A percentile compares a stretch with the other conserved stretches of the same genome.
Conservation (phyloP, 2,888 invertebrate genomes). For the Xiphydria camelus region DNA sequence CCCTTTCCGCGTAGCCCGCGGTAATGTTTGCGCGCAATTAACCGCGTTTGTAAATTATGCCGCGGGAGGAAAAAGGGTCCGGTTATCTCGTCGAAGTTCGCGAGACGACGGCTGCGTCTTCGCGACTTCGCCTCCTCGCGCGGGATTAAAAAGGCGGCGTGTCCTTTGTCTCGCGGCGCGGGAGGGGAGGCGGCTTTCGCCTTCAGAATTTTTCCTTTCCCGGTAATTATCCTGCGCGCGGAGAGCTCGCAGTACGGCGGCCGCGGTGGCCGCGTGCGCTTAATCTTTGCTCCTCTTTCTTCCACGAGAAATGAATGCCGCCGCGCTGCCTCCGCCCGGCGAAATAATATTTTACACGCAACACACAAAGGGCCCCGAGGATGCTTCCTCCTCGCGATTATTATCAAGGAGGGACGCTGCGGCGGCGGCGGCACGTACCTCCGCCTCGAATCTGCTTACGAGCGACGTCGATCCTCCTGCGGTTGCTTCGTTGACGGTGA, state of each 20-base stretch:
- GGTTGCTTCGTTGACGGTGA: no score
- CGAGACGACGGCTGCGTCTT: neutral
- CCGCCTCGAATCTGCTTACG: no score
- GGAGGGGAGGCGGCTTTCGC: conserved; percentile 37
- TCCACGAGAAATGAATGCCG: neutral
- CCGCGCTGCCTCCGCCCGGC: no score
- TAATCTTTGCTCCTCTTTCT: conserved; percentile 40
- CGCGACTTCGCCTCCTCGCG: neutral
- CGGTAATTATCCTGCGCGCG: conserved; percentile 51
- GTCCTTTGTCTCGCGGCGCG: conserved; percentile 44
- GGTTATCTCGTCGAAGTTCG: neutral
- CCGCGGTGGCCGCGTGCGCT: no score
- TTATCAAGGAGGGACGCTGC: no score
- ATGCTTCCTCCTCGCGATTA: conserved; percentile 38
- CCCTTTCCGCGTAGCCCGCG: conserved; percentile 24
- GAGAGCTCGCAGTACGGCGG: no score
- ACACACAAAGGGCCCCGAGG: conserved; percentile 41
- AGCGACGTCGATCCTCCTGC: no score
- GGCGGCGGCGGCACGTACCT: no score
- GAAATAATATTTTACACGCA: conserved; percentile 53
- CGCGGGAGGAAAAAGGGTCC: conserved; percentile 21
- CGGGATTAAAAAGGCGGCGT: conserved; percentile 30
- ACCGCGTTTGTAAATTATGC: conserved; percentile 39
- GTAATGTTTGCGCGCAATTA: conserved; percentile 44
- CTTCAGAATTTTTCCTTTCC: conserved; percentile 47